Conservation (phyloP, 2,797 vertebrate genomes). For the Neopelma chrysocephalum region DNA sequence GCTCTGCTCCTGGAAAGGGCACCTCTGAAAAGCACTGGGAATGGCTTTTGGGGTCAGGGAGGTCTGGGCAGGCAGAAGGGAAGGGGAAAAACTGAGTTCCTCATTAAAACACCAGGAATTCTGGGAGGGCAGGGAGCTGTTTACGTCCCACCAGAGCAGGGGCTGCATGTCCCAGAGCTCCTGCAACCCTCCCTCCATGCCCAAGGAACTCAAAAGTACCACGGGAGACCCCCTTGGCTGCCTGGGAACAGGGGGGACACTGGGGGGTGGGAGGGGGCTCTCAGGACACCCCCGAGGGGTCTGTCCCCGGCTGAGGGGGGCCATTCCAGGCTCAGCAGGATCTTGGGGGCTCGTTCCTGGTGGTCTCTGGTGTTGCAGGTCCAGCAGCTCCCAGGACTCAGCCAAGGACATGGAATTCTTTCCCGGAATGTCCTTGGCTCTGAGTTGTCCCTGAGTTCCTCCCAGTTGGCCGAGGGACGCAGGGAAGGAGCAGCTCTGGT, state of each 20-base stretch:
- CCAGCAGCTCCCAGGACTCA: not conserved
- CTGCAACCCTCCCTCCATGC: not conserved
- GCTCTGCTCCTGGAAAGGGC: not conserved
- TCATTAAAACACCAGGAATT: not conserved
- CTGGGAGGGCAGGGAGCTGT: not conserved
- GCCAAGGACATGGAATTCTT: not conserved
- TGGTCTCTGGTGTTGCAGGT: not conserved
- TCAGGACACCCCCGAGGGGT: no score
- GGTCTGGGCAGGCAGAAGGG: not conserved
- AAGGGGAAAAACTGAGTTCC: not conserved
- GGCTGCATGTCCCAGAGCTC: not conserved
- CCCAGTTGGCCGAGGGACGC: not conserved
- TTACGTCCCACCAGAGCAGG: not conserved
- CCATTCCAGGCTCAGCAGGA: no score
- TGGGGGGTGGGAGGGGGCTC: no score
- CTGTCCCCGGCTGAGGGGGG: no score
- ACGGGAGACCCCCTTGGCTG: not conserved
- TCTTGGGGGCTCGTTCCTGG: not conserved
- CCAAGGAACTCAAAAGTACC: not conserved
- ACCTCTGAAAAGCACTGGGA: not conserved
- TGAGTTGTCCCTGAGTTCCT: not conserved
- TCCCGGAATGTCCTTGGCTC: conserved; percentile 17
- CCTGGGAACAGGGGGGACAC: no score
- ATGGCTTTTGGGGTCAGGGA: not conserved
- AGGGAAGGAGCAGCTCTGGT: not conserved